Conservation (phyloP, 2,888 invertebrate genomes). For the Agrochola macilenta region DNA sequence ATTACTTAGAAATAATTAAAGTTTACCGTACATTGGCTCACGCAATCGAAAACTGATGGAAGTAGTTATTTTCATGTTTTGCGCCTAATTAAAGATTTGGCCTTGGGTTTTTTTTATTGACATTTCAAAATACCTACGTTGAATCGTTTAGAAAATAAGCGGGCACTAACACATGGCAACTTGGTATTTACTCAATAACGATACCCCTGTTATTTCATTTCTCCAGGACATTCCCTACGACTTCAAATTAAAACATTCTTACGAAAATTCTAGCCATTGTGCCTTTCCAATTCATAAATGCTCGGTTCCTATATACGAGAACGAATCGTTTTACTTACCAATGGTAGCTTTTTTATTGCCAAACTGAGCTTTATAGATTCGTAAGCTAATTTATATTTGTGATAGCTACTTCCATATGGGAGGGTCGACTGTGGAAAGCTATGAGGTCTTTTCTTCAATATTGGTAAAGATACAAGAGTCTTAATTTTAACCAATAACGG, state of each 20-base stretch:
- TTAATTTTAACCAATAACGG: no score
- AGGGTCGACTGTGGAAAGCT: no score
- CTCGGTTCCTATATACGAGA: no score
- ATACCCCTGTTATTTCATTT: not conserved
- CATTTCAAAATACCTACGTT: conserved; percentile 3
- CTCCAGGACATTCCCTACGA: not conserved
- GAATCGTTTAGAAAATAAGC: conserved; percentile 2
- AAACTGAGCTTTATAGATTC: no score
- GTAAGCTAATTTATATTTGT: no score
- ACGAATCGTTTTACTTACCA: no score
- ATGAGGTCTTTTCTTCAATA: no score
- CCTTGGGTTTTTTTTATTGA: conserved; percentile 15
- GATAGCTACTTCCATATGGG: no score
- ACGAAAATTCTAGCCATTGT: not conserved
- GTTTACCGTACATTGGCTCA: conserved; percentile 7
- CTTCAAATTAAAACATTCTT: conserved; percentile 10
- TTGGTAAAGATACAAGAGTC: no score
- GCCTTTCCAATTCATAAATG: not conserved
- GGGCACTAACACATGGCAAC: not conserved
- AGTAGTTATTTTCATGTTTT: conserved; percentile 6
- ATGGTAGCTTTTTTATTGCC: no score
- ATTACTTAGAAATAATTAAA: not conserved
- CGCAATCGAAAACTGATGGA: conserved; percentile 8
- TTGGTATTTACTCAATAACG: not conserved
- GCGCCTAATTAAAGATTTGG: not conserved